Evolutionary conservation across 2,797 vertebrate genomes (phyloP).

Genomic region (Eremophila alpestris): DNA sequence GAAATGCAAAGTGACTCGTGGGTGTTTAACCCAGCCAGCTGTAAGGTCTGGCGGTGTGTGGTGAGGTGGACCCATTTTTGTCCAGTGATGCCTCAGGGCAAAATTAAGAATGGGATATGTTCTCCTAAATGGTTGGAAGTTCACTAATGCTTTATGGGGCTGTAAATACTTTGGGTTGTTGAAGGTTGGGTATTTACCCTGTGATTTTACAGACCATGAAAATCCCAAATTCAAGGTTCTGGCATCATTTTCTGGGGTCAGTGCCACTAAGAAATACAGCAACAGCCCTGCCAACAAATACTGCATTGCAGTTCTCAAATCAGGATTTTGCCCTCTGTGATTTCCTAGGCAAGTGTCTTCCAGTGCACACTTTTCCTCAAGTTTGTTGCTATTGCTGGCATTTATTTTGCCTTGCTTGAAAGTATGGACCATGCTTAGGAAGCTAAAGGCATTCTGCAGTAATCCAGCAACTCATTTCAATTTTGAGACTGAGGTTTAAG

Average conservation of each 20-base stretch:
- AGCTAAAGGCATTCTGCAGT: not conserved
- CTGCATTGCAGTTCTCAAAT: not conserved
- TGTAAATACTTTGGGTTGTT: not conserved
- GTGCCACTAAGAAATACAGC: not conserved
- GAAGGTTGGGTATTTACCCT: not conserved
- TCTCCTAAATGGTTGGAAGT: not conserved
- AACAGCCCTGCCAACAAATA: not conserved
- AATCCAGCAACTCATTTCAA: not conserved
- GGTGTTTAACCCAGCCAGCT: not conserved
- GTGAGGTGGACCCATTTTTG: not conserved
- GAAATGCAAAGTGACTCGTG: not conserved
- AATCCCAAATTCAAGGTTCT: not conserved
- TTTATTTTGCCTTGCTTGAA: slow-evolving; percentile 10
- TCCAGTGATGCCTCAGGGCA: not conserved
- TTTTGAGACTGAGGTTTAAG: not conserved
- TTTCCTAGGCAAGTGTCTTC: not conserved
- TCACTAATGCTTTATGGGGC: not conserved
- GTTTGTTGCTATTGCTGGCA: not conserved
- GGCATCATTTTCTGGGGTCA: not conserved
- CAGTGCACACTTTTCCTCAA: not conserved
- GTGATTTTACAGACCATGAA: not conserved
- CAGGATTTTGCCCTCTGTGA: not conserved
- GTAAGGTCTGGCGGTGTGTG: not conserved
- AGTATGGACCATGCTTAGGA: not conserved
- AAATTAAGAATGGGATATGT: not conserved